phyloP scores from a whole-genome alignment of 92 coral and sea anemone genomes.

The Galaxea fascicularis region DNA sequence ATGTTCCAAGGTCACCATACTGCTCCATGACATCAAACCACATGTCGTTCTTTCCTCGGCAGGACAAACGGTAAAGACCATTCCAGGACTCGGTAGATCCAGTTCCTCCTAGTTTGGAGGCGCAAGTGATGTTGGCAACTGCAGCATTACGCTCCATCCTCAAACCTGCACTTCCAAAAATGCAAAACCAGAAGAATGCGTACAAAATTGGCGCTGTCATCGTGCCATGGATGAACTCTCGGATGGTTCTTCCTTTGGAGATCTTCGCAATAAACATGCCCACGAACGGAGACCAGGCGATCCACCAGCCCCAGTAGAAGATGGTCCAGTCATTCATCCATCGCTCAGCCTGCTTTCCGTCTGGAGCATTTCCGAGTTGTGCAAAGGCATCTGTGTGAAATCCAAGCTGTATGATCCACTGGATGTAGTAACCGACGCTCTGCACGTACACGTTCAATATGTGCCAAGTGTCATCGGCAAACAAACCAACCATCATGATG shows the following conservation, averaged over 20 bases:
- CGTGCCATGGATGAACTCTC: slow-evolving; percentile 83
- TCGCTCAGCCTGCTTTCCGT: slow-evolving; percentile 77
- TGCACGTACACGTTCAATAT: slow-evolving; percentile 80
- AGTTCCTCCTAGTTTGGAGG: slow-evolving; percentile 73
- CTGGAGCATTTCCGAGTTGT: slow-evolving; percentile 90
- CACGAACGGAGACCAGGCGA: slow-evolving; percentile 97
- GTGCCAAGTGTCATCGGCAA: slow-evolving; percentile 88
- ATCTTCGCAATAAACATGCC: slow-evolving; percentile 94
- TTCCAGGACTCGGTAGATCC: slow-evolving; percentile 42
- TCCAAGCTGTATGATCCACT: slow-evolving; percentile 85
- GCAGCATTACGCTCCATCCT: slow-evolving; percentile 89
- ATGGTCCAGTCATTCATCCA: slow-evolving; percentile 96
- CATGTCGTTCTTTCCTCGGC: slow-evolving; percentile 74
- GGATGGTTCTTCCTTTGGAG: slow-evolving; percentile 91
- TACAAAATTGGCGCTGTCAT: slow-evolving; percentile 83
- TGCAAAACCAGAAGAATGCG: slow-evolving; percentile 85
- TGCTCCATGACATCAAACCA: slow-evolving; percentile 88
- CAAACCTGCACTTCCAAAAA: slow-evolving; percentile 87
- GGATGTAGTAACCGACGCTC: slow-evolving; percentile 85
- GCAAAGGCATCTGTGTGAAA: slow-evolving; percentile 98
- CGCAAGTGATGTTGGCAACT: slow-evolving; percentile 70
- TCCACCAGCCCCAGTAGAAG: slow-evolving; percentile 99
- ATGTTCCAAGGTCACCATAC: slow-evolving; percentile 79
- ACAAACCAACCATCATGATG: slow-evolving; percentile 77
- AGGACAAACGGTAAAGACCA: slow-evolving; percentile 84